phyloP scores from a whole-genome alignment of 2,797 vertebrate genomes.

The Vireo griseus region DNA sequence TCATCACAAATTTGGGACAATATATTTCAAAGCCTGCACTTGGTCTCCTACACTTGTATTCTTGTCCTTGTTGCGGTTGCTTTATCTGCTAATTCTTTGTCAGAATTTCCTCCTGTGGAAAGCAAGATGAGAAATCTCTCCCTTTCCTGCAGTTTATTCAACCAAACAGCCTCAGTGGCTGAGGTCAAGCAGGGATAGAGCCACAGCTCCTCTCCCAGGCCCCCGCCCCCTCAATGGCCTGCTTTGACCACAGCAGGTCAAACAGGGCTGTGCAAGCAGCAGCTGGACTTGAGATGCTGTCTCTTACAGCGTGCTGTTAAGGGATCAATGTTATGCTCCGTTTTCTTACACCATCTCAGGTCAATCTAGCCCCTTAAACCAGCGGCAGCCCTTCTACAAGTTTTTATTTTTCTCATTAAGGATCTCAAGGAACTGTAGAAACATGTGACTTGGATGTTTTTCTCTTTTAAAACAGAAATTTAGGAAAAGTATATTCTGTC shows the following conservation, averaged over 20 bases:
- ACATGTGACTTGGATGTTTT: neutral
- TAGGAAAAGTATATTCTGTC: neutral
- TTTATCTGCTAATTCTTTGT: neutral
- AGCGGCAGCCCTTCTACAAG: neutral
- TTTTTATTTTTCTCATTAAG: neutral
- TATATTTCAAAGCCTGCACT: neutral
- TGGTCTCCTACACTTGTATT: neutral
- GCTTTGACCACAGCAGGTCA: neutral
- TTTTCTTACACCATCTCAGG: neutral
- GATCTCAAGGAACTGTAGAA: neutral
- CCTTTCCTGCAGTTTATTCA: neutral
- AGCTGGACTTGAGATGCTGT: neutral
- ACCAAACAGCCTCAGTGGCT: neutral
- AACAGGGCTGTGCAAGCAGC: neutral
- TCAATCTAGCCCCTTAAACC: neutral
- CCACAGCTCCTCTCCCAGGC: neutral
- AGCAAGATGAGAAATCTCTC: neutral
- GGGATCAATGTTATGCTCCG: neutral
- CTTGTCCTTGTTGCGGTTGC: neutral
- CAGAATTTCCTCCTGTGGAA: neutral
- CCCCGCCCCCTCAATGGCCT: neutral
- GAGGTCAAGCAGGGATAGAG: neutral
- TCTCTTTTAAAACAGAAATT: neutral
- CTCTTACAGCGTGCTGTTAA: neutral
- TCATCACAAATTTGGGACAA: neutral